Base-by-base conservation (phyloP, 2,888 invertebrate genomes). In the Caenorhabditis sinica region DNA sequence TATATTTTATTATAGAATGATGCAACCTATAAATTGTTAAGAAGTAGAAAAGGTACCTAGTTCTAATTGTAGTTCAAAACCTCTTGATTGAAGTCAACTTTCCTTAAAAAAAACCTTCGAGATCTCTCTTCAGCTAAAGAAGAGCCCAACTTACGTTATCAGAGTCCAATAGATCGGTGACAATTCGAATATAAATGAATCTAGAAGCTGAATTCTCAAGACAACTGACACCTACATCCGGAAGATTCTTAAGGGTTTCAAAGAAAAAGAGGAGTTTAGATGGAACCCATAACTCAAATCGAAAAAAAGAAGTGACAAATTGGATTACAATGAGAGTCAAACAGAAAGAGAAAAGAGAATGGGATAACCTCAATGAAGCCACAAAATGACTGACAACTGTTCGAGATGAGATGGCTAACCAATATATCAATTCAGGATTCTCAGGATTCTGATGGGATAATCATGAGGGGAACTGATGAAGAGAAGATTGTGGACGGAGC, bases 291-390 rank as follows among this genome's bases (percentile, higher is more conserved):
- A 56, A 60, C 40, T 66, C 68, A 74, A 65, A 43, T 20, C n/a
- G n/a, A 36, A 23, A 71, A 71, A 58, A 43, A 56, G 53, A 45
- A 53, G 25, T 40, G 79, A 79, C 79, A 71, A 79, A 79, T 79
- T 79, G 79, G 63, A 71, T 79, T 79, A 71, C 77, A 79, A 79
- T 79, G 51, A 65, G 65, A 65, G n/a, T 40, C 23, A 40, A 33
- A 60, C 28, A 33, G 20, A 30, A 17, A 15, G 25, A 30, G 20
- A 28, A 23, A 15, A 11, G 36, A 11, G 36, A 17, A 40, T 53
- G 30, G 30, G 25, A 23, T 36, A 25, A 43, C 40, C 36, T 28
- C 49, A 71, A 5, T 49, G 49, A 72, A 45, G 49, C 45, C 33
- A 61, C 60, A 61, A 72, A 72, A 45, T 60, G 72, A 60, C 28